Percentiles rank a stretch among this genome's conserved stretches.
Evolutionary conservation across 2,113 vertebrate species (phyloP).

Genomic region (Capra hircus): DNA sequence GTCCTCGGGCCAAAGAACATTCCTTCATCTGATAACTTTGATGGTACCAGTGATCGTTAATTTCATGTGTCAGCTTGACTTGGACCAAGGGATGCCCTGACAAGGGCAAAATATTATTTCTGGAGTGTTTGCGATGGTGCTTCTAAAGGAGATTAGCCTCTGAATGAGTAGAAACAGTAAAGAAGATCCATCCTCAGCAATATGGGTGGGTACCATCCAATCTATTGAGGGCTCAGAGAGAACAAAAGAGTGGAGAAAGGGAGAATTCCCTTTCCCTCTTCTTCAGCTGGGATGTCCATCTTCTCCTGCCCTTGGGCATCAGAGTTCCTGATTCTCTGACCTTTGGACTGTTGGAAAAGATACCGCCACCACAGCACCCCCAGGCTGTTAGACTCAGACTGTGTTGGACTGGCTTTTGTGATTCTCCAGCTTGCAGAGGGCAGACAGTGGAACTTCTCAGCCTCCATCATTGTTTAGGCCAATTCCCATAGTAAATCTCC

Average conservation of each 20-base stretch:
- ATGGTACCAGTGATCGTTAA: background rate
- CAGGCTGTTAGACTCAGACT: background rate
- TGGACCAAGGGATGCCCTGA: background rate
- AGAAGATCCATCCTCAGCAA: rapidly evolving
- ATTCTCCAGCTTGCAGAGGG: background rate
- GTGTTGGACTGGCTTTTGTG: background rate
- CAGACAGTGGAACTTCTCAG: background rate
- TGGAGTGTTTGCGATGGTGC: background rate
- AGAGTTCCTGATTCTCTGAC: background rate
- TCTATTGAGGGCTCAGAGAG: background rate
- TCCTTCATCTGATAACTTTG: background rate
- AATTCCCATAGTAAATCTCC: background rate
- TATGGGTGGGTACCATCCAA: background rate
- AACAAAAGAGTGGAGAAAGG: background rate
- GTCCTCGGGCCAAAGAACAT: background rate
- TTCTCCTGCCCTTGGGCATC: background rate
- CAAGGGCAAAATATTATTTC: background rate
- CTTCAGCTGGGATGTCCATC: background rate
- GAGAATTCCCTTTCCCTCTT: background rate
- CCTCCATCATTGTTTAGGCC: background rate
- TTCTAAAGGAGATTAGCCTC: background rate
- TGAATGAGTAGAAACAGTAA: background rate
- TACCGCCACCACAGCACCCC: background rate
- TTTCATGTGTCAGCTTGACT: background rate
- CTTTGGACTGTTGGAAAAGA: background rate